Base-by-base conservation (phyloP, 2,113 vertebrate species). In the Bambusicola thoracicus region DNA sequence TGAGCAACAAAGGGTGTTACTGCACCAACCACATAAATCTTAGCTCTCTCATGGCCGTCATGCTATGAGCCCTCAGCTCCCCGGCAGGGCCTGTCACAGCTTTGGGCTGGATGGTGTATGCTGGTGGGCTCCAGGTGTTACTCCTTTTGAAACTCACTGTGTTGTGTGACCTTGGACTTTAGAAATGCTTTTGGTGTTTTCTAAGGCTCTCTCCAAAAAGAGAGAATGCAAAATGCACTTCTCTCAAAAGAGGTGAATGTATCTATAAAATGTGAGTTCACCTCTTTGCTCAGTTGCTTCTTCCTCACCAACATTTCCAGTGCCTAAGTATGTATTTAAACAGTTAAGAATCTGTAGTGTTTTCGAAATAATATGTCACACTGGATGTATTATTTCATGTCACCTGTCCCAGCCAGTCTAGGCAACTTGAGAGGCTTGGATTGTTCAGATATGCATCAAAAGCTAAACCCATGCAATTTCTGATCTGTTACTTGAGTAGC, bases 391-490 rank as follows among this genome's bases (percentile, higher is more conserved):
- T 93, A 24, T 49, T 94, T 94, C 44, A 61, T 68, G 68, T 93
- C 87, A 83, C 72, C 81, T 94, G 46, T 85, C 32, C 56, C 51
- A 91, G 72, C 11, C 87, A 85, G 32, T 86, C 43, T 86, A 4
- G 2, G 81, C 90, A 91, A 81, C 82, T 70, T 89, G 75, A 91
- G 79, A 85, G 48, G 48, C 24, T 30, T 53, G 43, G 40, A 65
- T 48, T 65, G 36, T 63, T 90, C 40, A 75, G 76, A 86, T 92
- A 84, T 88, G 38, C 48, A 86, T 90, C 48, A 90, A 68, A 87
- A 93, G 66, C 56, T 88, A 90, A 91, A 88, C 88, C 69, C 61
- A 66, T 84, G 51, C 66, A 75, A 30, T 68, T 92, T 87, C 66
- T 93, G 46, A 15, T 92, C 69, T 94, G 69, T 75, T 90, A 24